Evolutionary conservation across 2,888 invertebrate genomes (phyloP).

Genomic region (Nephrotoma guestfalica): DNA sequence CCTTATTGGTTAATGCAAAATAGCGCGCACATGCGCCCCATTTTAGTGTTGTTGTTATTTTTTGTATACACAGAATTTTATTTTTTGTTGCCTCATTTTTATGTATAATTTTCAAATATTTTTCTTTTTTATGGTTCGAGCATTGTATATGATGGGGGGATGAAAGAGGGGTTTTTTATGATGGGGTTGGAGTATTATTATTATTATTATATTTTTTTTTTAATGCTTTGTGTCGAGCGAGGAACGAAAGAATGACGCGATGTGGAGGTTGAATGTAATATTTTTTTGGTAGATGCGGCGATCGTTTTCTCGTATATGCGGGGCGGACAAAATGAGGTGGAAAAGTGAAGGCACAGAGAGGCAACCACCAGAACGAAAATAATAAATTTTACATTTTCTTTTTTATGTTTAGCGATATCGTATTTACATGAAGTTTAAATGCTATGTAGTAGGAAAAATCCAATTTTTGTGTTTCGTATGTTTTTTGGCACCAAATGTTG

Average conservation of each 20-base stretch:
- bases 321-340: neutral
- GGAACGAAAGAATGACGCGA: neutral
- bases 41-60: neutral
- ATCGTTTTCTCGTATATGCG: neutral
- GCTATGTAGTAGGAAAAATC: neutral
- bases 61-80: neutral
- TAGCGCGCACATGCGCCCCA: neutral
- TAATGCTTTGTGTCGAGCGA: neutral
- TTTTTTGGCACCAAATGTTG: neutral
- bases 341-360: neutral
- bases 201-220: neutral
- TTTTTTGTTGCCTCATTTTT: neutral
- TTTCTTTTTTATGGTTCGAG: neutral
- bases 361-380: neutral
- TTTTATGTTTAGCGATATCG: neutral
- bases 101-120: neutral
- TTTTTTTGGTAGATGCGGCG: neutral
- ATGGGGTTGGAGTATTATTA: neutral
- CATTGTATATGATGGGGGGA: neutral
- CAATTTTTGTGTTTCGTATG: neutral
- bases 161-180: neutral
- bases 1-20: conserved; percentile 3
- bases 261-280: neutral
- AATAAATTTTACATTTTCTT: neutral
- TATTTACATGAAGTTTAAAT: neutral